Evolutionary conservation across 2,888 invertebrate species (phyloP).

Genomic region (Teleiodes luculella): DNA sequence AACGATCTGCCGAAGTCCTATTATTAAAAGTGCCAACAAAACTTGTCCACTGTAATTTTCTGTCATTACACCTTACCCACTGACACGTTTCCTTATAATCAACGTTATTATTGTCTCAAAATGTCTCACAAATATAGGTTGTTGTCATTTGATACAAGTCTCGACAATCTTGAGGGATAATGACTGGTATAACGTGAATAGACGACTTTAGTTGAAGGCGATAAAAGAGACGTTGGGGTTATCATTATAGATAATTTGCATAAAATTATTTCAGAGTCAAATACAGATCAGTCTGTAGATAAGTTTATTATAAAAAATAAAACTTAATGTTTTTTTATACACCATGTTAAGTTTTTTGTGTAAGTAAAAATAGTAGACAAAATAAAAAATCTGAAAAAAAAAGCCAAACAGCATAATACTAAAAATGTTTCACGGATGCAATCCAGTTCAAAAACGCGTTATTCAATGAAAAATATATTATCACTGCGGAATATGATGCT

Average conservation of each 20-base stretch:
- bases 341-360: too few relatives aligned
- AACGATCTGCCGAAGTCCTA: slow-evolving; percentile 18
- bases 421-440: too few relatives aligned
- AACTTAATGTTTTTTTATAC: too few relatives aligned
- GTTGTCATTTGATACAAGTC: slow-evolving; percentile 22
- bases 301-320: too few relatives aligned
- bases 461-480: too few relatives aligned
- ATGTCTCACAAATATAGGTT: slow-evolving; percentile 28
- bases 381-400: too few relatives aligned
- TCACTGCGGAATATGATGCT: too few relatives aligned
- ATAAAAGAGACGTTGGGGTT: not conserved
- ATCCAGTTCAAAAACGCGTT: too few relatives aligned
- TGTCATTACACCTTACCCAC: slow-evolving; percentile 39
- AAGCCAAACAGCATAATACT: too few relatives aligned
- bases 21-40: slow-evolving; percentile 36
- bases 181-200: not conserved
- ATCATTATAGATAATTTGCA: slow-evolving; percentile 5
- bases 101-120: slow-evolving; percentile 36
- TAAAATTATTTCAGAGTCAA: not conserved
- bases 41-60: slow-evolving; percentile 41
- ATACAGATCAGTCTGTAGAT: not conserved
- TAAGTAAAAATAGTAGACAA: too few relatives aligned
- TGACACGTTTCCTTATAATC: slow-evolving; percentile 48
- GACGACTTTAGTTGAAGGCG: not conserved
- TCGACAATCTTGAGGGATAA: slow-evolving; percentile 18